phyloP scores from a whole-genome alignment of 2,113 vertebrate species.

The Takifugu flavidus region DNA sequence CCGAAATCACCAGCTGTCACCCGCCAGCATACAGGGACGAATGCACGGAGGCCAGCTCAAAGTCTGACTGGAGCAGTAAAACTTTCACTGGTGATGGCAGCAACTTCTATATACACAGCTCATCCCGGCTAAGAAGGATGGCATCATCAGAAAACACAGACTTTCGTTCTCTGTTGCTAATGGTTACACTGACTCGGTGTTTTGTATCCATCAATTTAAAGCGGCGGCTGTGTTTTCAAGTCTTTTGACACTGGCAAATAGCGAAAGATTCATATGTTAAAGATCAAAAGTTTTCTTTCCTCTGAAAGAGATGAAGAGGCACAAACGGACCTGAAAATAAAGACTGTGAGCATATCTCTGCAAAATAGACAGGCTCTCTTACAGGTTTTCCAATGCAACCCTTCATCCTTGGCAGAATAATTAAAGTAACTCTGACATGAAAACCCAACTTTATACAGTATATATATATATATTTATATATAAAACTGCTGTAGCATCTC shows the following conservation, averaged over 20 bases:
- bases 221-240: too few species aligned
- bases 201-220: too few species aligned
- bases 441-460: too few species aligned
- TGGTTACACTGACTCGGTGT: too few species aligned
- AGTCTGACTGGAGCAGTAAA: not conserved
- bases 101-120: too few species aligned
- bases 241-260: too few species aligned
- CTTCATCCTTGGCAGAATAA: not conserved
- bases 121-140: too few species aligned
- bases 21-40: conserved; percentile 19
- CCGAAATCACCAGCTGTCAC: conserved; percentile 29
- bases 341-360: conserved; percentile 11
- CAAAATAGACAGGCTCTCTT: conserved; percentile 9
- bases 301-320: not conserved
- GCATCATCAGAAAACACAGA: too few species aligned
- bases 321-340: conserved; percentile 8
- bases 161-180: too few species aligned
- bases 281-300: not conserved
- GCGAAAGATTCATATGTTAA: too few species aligned
- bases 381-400: conserved; percentile 18
- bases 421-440: not conserved
- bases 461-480: not conserved
- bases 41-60: not conserved
- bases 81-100: not conserved
- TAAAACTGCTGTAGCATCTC: too few species aligned